Evolutionary conservation across 2,797 vertebrate species (phyloP).

Genomic region (Sylvia borin): DNA sequence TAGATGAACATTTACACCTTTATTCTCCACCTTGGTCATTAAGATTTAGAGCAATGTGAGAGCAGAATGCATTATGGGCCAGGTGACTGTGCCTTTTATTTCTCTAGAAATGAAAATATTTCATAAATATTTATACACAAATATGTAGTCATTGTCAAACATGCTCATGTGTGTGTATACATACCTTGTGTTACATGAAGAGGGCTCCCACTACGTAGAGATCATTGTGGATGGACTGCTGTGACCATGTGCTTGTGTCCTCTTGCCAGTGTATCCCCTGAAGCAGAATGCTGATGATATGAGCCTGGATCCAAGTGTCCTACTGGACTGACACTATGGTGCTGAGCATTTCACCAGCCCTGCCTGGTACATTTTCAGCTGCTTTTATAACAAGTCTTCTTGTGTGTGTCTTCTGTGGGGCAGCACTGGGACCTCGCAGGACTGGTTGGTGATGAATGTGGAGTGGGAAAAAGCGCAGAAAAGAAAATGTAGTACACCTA

Average conservation of each 20-base stretch:
- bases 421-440: neutral
- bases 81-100: neutral
- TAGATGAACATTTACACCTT: neutral
- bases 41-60: neutral
- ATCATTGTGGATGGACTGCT: neutral
- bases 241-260: neutral
- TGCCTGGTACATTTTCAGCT: neutral
- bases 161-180: rapidly evolving
- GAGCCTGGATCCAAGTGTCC: neutral
- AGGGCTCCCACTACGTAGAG: neutral
- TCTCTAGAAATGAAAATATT: neutral
- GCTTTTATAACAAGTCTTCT: neutral
- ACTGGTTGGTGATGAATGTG: neutral
- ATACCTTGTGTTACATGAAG: neutral
- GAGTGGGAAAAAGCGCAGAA: neutral
- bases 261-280: neutral
- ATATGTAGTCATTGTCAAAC: neutral
- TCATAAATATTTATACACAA: neutral
- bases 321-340: neutral
- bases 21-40: neutral
- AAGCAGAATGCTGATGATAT: neutral
- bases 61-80: neutral
- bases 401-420: neutral
- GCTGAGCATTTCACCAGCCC: neutral
- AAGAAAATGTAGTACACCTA: neutral